Evolutionary conservation across 2,888 invertebrate genomes (phyloP).

Genomic region (Latrodectus hesperus): DNA sequence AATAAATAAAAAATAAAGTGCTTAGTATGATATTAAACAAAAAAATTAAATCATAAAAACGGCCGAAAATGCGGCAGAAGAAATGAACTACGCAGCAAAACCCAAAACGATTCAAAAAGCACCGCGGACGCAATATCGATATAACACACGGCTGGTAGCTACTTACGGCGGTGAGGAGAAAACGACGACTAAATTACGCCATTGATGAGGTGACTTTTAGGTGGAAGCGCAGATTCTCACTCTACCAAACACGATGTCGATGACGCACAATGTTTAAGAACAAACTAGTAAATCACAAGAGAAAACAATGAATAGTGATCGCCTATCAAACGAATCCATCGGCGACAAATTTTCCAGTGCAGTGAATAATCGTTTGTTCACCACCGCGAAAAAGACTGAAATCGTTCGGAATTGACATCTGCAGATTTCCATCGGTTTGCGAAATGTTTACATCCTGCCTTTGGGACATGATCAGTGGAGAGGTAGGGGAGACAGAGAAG

Average conservation of each 20-base stretch:
- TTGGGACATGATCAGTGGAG: constrained; percentile 39
- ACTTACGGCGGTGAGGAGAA: constrained; percentile 47
- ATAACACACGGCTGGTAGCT: constrained; percentile 17
- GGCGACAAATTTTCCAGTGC: not conserved
- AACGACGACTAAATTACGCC: constrained; percentile 59
- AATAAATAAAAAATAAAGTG: too few relatives aligned
- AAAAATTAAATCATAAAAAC: too few relatives aligned
- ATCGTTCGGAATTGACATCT: constrained; percentile 28
- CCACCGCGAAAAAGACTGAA: not conserved
- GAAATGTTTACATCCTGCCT: constrained; percentile 69
- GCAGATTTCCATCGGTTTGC: constrained; percentile 49
- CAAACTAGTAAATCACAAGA: constrained; percentile 28
- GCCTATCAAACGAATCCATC: constrained; percentile 6
- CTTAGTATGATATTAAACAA: too few relatives aligned
- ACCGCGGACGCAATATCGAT: constrained; percentile 50
- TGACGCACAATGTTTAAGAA: not conserved
- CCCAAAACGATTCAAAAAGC: constrained; percentile 39
- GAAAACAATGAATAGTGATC: constrained; percentile 2
- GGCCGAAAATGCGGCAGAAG: too few relatives aligned
- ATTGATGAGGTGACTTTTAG: constrained; percentile 53
- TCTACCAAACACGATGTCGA: constrained; percentile 6
- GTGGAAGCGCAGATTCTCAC: constrained; percentile 17
- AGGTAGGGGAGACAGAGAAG: constrained; percentile 6
- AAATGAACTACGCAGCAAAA: constrained; percentile 42
- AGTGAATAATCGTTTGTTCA: not conserved